Evolutionary conservation across 2,888 invertebrate species (phyloP).

Genomic region (Tipula confusa): DNA sequence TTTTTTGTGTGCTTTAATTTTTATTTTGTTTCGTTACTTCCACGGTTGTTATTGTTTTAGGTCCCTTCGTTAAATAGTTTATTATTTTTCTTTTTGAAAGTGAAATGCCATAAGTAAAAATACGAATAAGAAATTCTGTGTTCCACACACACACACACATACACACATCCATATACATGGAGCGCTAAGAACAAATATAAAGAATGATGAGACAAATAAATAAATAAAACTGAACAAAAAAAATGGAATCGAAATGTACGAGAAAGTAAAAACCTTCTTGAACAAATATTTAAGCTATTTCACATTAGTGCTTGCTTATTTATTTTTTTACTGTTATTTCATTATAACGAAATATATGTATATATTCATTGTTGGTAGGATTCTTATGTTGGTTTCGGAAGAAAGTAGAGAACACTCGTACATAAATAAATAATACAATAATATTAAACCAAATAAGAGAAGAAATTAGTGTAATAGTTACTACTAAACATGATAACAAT

Average conservation of each 20-base stretch:
- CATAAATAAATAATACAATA: constrained; percentile 14
- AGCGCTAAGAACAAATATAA: background rate
- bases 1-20: constrained; percentile 6
- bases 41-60: constrained; percentile 3
- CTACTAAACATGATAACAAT: constrained; percentile 20
- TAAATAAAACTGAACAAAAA: constrained; percentile 12
- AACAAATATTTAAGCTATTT: constrained; percentile 20
- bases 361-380: background rate
- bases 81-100: background rate
- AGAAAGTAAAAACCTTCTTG: background rate
- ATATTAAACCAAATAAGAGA: constrained; percentile 16
- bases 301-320: background rate
- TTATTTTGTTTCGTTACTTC: background rate
- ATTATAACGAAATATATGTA: background rate
- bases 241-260: background rate
- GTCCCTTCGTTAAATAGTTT: background rate
- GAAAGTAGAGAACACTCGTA: background rate
- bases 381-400: background rate
- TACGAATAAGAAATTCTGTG: background rate
- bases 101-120: background rate
- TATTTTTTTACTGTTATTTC: constrained; percentile 13
- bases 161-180: too few species aligned
- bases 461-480: constrained; percentile 25
- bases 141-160: too few species aligned
- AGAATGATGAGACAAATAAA: constrained; percentile 25